Base-by-base conservation (phyloP, 2,113 vertebrate genomes). In the Anseranas semipalmata region DNA sequence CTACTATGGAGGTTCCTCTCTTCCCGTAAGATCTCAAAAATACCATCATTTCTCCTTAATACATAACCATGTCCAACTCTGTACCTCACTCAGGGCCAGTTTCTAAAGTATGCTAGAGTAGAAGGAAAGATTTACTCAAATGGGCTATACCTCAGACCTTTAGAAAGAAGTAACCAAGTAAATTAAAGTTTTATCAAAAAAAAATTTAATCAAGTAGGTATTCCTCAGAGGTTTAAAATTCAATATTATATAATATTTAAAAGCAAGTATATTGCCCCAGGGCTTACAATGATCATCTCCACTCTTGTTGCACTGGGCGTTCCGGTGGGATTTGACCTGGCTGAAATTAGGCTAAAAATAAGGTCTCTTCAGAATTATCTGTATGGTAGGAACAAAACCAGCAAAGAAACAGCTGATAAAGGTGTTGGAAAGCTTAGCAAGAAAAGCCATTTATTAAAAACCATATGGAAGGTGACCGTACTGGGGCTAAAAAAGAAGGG, bases 91-190 rank as follows among this genome's bases (percentile, higher is more conserved):
- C n/a, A 75, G 27, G 25, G 12, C 6, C 27, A 50, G 18, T 71
- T 81, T 81, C 43, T 59, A 87, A 58, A 89, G 9, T 24, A 65
- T 6, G 7, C 6, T 45, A 18, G 13, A 73, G 35, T 85, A 35
- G 78, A 71, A 82, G 6, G 28, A 80, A 76, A 30, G 12, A 66
- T 52, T 80, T 55, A 37, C 33, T 93, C 25, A n/a, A 53, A 39
- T 19, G 28, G 52, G 6, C 19, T 39, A 33, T 0, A 0, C 8
- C 20, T 91, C 22, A 50, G 78, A 59, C 9, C 46, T 82, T 48
- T 55, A 63, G 17, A 71, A 92, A 85, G 11, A 58, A 58, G 5
- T 33, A 93, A 33, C 9, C 17, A 58, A 67, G 37, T 62, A 77
- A 74, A 87, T 6, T 19, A 21, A 87, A 74, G 24, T 15, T 16